Base-by-base conservation (phyloP, 2,797 vertebrate genomes). In the Anniella stebbinsi region DNA sequence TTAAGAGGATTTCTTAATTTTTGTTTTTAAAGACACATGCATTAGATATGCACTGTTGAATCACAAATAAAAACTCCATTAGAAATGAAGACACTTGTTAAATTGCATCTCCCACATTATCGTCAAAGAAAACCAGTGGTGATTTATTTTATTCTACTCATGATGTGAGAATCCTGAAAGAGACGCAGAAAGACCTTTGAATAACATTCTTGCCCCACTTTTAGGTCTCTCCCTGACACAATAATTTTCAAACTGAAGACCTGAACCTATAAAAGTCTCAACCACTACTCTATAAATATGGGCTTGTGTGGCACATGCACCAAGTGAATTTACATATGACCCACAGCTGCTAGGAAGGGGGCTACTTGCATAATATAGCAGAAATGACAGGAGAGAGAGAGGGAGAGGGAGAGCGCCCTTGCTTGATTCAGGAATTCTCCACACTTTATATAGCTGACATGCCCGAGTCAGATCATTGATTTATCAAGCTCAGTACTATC, bases 1-100 rank as follows among this genome's bases (percentile, higher is more conserved):
- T 15, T 92, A 91, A 92, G 91, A 94, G 90, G 67, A 76, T 90
- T 84, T 85, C 38, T 45, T 87, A 94, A 91, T 91, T 0, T 66
- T 8, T 63, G 6, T 33, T 66, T 17, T 12, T 0, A 0, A 0
- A 41, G 86, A 84, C 18, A 18, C 21, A 45, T 41, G n/a, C 78
- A 60, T 80, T n/a, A 67, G 41, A 30, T 84, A 54, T n/a, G n/a
- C 23, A 30, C n/a, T 45, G 4, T 21, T 66, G 13, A 83, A 33
- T 63, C 73, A 21, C 33, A 86, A 80, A 41, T 4, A 15, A 84
- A 76, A 36, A 9, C 11, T 33, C 36, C 30, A 36, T 75, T 45
- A 60, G 17, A 36, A 75, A 4, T 38, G 33, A 45, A 63, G 38
- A 28, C 13, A 57, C 21, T 51, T 69, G 9, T 51, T n/a, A 51